Conservation (phyloP, 2,797 vertebrate species). For the Falco columbarius region DNA sequence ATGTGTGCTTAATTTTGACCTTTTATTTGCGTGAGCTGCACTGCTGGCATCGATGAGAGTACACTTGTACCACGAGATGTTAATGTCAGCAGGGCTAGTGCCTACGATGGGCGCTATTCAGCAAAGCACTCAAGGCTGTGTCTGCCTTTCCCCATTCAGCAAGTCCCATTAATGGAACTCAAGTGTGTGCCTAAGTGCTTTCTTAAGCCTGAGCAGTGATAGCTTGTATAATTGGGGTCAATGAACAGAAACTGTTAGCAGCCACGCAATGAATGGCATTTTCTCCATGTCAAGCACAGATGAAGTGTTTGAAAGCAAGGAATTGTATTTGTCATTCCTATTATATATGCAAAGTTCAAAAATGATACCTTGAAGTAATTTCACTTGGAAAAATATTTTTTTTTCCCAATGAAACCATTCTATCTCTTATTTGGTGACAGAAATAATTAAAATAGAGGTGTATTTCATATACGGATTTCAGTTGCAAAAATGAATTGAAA, state of each 20-base stretch:
- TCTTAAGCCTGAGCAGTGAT: slow-evolving; percentile 45
- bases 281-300: slow-evolving; percentile 39
- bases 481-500: not conserved
- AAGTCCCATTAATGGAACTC: slow-evolving; percentile 28
- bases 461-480: not conserved
- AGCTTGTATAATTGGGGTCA: slow-evolving; percentile 50
- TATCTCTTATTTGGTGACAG: not conserved
- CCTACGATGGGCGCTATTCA: not conserved
- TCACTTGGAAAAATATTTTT: not conserved
- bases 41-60: not conserved
- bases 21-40: not conserved
- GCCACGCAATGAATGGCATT: slow-evolving; percentile 33
- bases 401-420: not conserved
- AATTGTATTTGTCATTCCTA: slow-evolving; percentile 8
- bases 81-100: not conserved
- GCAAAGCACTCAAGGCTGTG: not conserved
- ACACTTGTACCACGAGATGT: not conserved
- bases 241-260: slow-evolving; percentile 40
- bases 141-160: not conserved
- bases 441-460: not conserved
- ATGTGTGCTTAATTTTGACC: not conserved
- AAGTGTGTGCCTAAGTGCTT: slow-evolving; percentile 26
- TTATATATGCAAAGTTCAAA: slow-evolving; percentile 44
- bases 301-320: slow-evolving; percentile 63
- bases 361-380: slow-evolving; percentile 20